Conservation (phyloP, 1,140 invertebrate genomes). For the Drosophila burlai region DNA sequence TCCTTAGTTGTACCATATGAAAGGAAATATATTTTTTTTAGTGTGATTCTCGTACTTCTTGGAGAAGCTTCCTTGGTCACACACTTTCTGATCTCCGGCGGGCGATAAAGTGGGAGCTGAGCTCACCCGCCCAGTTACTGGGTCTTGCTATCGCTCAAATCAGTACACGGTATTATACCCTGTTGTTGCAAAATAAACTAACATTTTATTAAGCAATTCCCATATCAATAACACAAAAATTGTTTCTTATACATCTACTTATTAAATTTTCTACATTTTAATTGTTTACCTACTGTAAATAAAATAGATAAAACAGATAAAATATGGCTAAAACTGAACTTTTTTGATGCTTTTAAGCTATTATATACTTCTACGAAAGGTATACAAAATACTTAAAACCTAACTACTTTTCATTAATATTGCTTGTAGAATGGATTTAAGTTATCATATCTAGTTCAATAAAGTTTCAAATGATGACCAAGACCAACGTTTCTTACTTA, state of each 20-base stretch:
- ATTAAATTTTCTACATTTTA: too few species aligned
- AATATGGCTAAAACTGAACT: too few species aligned
- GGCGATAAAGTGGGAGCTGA: constrained; percentile 60
- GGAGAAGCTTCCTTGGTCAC: constrained; percentile 46
- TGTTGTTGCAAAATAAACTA: too few species aligned
- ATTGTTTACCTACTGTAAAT: too few species aligned
- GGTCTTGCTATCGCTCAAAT: constrained; percentile 21
- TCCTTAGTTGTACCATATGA: neutral
- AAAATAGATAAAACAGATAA: too few species aligned
- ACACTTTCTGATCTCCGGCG: constrained; percentile 74
- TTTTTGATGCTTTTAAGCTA: too few species aligned
- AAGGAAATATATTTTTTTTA: neutral
- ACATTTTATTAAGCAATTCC: neutral
- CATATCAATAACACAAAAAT: too few species aligned
- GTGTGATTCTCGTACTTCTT: neutral
- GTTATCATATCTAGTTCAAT: neutral
- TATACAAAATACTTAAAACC: too few species aligned
- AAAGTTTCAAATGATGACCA: neutral
- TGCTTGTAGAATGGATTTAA: neutral
- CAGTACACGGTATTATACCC: neutral
- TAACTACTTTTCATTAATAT: neutral
- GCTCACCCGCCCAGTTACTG: constrained; percentile 32
- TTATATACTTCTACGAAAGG: too few species aligned
- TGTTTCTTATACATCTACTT: too few species aligned
- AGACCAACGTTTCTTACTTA: too few species aligned